Base-by-base conservation (phyloP, 2,113 vertebrate genomes). In the Cinclus cinclus region DNA sequence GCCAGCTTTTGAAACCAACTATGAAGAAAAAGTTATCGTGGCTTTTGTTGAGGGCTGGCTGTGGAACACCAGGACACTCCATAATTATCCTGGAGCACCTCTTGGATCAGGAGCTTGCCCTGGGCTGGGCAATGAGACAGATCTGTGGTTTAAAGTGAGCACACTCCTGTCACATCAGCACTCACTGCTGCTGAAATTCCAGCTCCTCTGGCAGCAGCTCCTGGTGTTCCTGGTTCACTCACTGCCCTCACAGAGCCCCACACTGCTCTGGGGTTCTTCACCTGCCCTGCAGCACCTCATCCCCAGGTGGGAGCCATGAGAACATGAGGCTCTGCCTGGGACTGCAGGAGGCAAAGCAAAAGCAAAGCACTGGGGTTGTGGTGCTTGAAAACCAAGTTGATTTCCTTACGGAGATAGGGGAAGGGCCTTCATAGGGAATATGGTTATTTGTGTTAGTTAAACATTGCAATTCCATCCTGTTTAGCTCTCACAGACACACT, bases 231-330 rank as follows among this genome's bases (percentile, higher is more conserved):
- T n/a, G 50, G 11, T 3, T 56, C 42, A 0, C 39, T 31, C 37
- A 3, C 23, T 25, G 55, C 80, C 3, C 60, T 25, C 71, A 1
- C 65, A 22, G 31, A 2, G 27, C 7, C 35, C 35, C 35, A 37
- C 35, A 37, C 35, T 67, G 21, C 44, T 17, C 13, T 18, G 44
- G 59, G 60, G 3, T 59, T 12, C 47, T 15, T 4, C 62, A 5
- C 18, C 71, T 56, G 52, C 27, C 12, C 41, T 56, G 33, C 56
- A 44, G 19, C 62, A 8, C 12, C 25, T 46, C 42, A 7, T 20
- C 16, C 22, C 22, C 6, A 5, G 3, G 0, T 37, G 47, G 3
- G 41, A 62, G 44, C 3, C 0, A 1, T 21, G 37, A 14, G n/a
- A 60, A 28, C 37, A 8, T 2, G 3, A 35, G 49, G 31, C 23